Evolutionary conservation across 2,888 invertebrate genomes (phyloP).

Genomic region (Melieria crassipennis): DNA sequence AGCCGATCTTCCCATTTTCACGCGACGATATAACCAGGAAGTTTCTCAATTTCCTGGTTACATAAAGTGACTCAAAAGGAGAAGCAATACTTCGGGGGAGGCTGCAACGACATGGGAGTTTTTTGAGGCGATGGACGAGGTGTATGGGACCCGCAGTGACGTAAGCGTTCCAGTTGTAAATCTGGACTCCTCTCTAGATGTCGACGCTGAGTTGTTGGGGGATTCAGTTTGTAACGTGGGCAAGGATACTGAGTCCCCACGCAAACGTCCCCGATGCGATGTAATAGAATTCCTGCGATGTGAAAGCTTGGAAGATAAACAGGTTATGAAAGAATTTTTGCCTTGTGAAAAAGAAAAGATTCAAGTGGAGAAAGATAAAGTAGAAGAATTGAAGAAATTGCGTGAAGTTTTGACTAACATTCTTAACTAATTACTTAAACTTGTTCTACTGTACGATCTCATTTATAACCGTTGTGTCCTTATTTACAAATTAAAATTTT

Average conservation of each 20-base stretch:
- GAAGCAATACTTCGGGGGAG: background rate
- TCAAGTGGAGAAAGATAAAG: background rate
- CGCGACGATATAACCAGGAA: conserved; percentile 1
- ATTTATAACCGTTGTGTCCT: conserved; percentile 2
- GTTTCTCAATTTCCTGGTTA: background rate
- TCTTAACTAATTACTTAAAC: conserved; percentile 1
- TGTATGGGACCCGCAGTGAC: too few relatives aligned
- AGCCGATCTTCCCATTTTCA: background rate
- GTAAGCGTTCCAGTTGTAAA: too few relatives aligned
- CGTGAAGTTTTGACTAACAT: conserved; percentile 1
- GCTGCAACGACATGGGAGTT: background rate
- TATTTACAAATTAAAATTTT: background rate
- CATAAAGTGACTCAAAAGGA: background rate
- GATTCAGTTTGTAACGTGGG: background rate
- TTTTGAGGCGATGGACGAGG: background rate
- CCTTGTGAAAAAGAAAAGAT: background rate
- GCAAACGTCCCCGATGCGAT: background rate
- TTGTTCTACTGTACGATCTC: background rate
- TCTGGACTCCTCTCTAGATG: too few relatives aligned
- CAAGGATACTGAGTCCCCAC: background rate
- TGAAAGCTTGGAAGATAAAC: background rate
- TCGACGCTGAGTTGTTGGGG: background rate
- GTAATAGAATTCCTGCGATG: too few relatives aligned
- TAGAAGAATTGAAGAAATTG: conserved; percentile 2
- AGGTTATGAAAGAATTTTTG: conserved; percentile 4